phyloP scores from a whole-genome alignment of 2,113 vertebrate species.

The Suncus etruscus region DNA sequence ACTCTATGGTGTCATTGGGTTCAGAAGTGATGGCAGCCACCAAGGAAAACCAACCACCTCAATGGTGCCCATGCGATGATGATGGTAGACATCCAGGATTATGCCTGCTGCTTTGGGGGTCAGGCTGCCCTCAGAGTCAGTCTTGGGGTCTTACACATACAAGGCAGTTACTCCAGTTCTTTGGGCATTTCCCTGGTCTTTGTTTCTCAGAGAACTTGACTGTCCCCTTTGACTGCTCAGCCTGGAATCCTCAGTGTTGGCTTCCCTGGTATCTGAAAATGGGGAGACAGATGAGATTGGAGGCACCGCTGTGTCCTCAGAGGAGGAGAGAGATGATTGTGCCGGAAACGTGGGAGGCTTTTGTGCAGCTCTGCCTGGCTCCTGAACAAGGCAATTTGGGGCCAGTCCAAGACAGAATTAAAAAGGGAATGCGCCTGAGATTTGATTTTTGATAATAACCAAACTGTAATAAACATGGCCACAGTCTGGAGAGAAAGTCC shows the following conservation, averaged over 20 bases:
- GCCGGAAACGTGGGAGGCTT: neutral
- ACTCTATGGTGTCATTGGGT: too few relatives aligned
- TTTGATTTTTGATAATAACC: conserved; percentile 68
- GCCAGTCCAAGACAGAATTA: conserved; percentile 49
- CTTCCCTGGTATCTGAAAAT: neutral
- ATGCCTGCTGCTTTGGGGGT: too few relatives aligned
- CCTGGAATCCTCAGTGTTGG: neutral
- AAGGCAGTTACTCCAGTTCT: neutral
- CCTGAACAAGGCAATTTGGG: neutral
- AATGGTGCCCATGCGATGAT: too few relatives aligned
- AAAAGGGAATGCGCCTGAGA: conserved; percentile 59
- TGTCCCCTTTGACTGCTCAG: neutral
- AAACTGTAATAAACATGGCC: conserved; percentile 35
- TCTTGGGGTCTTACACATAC: accelerated
- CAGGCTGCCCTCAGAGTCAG: too few relatives aligned
- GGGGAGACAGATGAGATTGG: neutral
- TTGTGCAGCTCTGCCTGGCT: conserved; percentile 42
- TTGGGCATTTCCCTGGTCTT: neutral
- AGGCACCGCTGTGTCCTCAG: neutral
- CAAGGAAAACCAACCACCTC: too few relatives aligned
- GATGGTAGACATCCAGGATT: too few relatives aligned
- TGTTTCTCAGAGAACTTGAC: neutral
- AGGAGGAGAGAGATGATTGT: neutral
- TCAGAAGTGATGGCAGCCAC: too few relatives aligned
- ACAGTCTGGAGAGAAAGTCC: conserved; percentile 51